Percentiles rank a stretch among this genome's conserved stretches.
These are phyloP conservation scores for Struthio camelus DNA, from an alignment of 2,113 vertebrate species.

Conservation along the genomic window DNA sequence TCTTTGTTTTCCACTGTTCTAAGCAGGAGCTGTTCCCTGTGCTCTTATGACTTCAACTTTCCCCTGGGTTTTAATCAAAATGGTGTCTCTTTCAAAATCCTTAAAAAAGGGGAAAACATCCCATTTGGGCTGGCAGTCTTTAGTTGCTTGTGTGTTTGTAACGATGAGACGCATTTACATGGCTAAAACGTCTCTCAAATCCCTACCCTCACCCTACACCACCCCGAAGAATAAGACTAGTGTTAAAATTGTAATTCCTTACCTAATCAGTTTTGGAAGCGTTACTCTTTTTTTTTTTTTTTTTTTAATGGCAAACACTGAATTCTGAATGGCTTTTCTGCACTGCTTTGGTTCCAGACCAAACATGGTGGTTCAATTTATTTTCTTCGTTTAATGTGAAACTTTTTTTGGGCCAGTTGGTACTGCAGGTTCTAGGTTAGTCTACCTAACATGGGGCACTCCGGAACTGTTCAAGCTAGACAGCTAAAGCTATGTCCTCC, in stretches of 20 bases:
- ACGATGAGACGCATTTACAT: background rate
- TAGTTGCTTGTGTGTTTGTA: background rate
- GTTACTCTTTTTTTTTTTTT: background rate
- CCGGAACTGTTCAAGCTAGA: background rate
- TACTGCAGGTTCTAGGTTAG: background rate
- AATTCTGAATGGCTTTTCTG: background rate
- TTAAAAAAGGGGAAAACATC: background rate
- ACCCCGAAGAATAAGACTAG: background rate
- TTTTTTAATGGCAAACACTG: background rate
- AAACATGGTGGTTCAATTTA: background rate
- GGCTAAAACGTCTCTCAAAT: background rate
- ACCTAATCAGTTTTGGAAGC: background rate
- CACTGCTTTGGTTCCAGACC: background rate
- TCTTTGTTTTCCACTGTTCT: constrained; percentile 40
- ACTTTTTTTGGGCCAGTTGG: background rate
- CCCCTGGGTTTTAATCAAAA: constrained; percentile 25
- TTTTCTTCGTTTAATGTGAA: background rate
- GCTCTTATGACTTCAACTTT: background rate
- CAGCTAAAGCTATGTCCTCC: constrained; percentile 8
- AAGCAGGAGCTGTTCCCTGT: background rate
- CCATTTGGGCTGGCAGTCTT: background rate
- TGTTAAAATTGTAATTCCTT: background rate
- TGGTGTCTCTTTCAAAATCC: background rate
- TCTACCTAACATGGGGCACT: background rate
- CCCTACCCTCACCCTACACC: no score